Conservation (phyloP, 2,888 invertebrate genomes). For the Apamea epomidion region DNA sequence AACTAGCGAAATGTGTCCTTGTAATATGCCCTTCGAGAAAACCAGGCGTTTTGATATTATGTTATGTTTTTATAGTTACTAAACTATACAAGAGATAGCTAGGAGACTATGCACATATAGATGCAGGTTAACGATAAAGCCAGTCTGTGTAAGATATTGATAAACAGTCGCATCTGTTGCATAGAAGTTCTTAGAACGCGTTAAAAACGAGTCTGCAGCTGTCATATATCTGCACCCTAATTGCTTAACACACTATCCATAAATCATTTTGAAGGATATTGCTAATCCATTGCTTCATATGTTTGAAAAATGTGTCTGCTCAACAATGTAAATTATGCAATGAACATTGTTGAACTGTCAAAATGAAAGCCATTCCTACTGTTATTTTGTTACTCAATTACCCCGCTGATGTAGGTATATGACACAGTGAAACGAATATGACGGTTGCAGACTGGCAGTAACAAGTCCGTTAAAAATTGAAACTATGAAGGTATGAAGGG, state of each 20-base stretch:
- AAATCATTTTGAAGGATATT: neutral
- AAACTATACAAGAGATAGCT: neutral
- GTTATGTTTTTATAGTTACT: neutral
- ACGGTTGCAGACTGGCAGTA: neutral
- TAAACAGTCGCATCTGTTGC: conserved; percentile 48
- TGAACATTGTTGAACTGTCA: neutral
- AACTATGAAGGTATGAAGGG: neutral
- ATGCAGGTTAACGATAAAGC: conserved; percentile 16
- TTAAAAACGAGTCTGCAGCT: conserved; percentile 15
- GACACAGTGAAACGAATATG: neutral
- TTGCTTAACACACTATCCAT: neutral
- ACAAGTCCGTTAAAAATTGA: neutral
- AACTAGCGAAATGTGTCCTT: neutral
- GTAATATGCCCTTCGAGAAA: neutral
- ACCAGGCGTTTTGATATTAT: neutral
- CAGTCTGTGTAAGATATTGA: conserved; percentile 23
- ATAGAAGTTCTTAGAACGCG: conserved; percentile 17
- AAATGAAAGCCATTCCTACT: neutral
- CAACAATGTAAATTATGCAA: neutral
- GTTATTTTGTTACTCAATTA: neutral
- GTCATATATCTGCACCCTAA: neutral
- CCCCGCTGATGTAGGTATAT: neutral
- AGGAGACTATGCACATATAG: neutral
- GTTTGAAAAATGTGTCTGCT: neutral
- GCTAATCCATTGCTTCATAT: neutral